Conservation (phyloP, 2,797 vertebrate genomes). For the Chiroxiphia lanceolata region DNA sequence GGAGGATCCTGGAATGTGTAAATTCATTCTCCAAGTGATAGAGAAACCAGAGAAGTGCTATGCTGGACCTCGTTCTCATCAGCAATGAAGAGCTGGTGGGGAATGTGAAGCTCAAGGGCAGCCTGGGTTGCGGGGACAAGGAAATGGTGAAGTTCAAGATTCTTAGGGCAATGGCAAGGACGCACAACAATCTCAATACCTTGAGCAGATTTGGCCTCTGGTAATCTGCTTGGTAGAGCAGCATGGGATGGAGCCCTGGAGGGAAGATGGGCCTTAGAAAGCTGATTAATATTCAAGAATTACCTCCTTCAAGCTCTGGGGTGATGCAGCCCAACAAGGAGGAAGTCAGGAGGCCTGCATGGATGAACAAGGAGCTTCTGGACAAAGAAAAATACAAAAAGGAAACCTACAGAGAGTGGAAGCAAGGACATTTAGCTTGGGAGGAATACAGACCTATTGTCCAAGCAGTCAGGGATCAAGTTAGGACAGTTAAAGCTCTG, state of each 20-base stretch:
- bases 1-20: not conserved
- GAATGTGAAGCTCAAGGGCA: not conserved
- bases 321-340: rapidly evolving
- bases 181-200: not conserved
- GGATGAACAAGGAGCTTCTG: not conserved
- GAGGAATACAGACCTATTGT: not conserved
- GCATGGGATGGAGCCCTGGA: not conserved
- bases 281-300: not conserved
- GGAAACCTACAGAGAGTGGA: not conserved
- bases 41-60: not conserved
- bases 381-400: not conserved
- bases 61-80: not conserved
- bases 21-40: not conserved
- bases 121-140: not conserved
- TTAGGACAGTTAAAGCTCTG: not conserved
- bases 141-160: not conserved
- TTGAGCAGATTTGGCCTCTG: not conserved
- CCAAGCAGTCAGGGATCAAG: not conserved
- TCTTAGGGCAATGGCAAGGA: not conserved
- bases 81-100: not conserved
- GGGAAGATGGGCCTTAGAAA: not conserved
- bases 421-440: not conserved
- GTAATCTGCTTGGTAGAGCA: not conserved
- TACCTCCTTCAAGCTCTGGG: not conserved
- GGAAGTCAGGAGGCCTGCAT: not conserved